Evolutionary conservation across 2,888 invertebrate species (phyloP).

Genomic region (Hypselothyrea guttata): DNA sequence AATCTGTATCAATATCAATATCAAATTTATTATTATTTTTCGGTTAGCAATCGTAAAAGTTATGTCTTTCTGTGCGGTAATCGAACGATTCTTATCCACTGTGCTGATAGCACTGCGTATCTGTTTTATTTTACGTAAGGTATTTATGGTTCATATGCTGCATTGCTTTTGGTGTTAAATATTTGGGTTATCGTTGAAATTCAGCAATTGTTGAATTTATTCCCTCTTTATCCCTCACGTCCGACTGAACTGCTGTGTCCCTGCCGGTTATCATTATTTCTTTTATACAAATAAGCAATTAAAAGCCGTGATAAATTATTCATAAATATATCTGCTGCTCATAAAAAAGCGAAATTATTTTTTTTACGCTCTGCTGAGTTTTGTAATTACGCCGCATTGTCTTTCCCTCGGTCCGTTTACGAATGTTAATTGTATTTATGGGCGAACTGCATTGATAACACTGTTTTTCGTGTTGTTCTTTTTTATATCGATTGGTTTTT

Average conservation of each 20-base stretch:
- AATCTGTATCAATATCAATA: not conserved
- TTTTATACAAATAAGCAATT: constrained; percentile 47
- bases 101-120: constrained; percentile 4
- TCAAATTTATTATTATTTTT: not conserved
- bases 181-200: constrained; percentile 39
- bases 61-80: not conserved
- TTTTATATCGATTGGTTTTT: constrained; percentile 3
- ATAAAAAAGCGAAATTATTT: constrained; percentile 40
- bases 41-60: too few relatives aligned
- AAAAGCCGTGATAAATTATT: constrained; percentile 18
- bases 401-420: not conserved
- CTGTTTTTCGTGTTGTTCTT: too few relatives aligned
- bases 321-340: constrained; percentile 17
- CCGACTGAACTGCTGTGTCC: not conserved
- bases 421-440: constrained; percentile 25
- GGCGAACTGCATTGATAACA: constrained; percentile 48
- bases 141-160: constrained; percentile 11
- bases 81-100: constrained; percentile 6
- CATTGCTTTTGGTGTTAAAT: constrained; percentile 28
- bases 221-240: constrained; percentile 1
- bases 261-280: constrained; percentile 10
- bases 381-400: constrained; percentile 45
- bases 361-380: constrained; percentile 43
- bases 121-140: constrained; percentile 8
- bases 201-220: constrained; percentile 26